These are phyloP conservation scores for Sesamia nonagrioides DNA, from an alignment of 1,140 invertebrate species.

Conservation along the genomic window DNA sequence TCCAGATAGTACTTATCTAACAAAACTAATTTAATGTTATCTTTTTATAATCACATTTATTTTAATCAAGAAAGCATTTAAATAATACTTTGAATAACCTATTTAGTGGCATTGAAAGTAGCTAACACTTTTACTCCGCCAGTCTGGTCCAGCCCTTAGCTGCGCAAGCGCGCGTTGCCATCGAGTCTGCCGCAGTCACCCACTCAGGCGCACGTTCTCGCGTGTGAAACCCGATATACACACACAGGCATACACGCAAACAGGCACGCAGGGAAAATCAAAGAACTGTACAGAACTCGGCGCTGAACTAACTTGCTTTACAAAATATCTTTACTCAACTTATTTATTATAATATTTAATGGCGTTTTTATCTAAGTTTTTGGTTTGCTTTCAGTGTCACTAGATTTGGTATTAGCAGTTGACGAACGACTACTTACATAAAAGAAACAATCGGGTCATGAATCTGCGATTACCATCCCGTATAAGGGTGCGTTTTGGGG, in stretches of 20 bases:
- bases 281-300: slow-evolving; percentile 46
- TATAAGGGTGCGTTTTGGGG: not conserved
- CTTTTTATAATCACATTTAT: too few relatives aligned
- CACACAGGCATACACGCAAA: slow-evolving; percentile 68
- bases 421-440: not conserved
- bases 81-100: too few relatives aligned
- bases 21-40: too few relatives aligned
- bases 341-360: not conserved
- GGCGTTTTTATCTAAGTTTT: not conserved
- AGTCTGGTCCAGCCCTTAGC: slow-evolving; percentile 56
- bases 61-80: too few relatives aligned
- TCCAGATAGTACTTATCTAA: too few relatives aligned
- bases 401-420: not conserved
- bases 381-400: not conserved
- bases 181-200: slow-evolving; percentile 72
- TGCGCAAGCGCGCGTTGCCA: slow-evolving; percentile 70
- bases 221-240: slow-evolving; percentile 68
- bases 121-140: not conserved
- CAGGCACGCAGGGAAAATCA: slow-evolving; percentile 68
- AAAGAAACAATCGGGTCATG: not conserved
- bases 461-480: not conserved
- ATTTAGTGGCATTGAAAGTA: too few relatives aligned
- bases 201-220: slow-evolving; percentile 60
- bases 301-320: slow-evolving; percentile 12
- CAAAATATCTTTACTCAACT: slow-evolving; percentile 14